A percentile compares a stretch with the other conserved stretches of the same genome.
Conservation (phyloP, 2,797 vertebrate species). For the Distichodus sexfasciatus region DNA sequence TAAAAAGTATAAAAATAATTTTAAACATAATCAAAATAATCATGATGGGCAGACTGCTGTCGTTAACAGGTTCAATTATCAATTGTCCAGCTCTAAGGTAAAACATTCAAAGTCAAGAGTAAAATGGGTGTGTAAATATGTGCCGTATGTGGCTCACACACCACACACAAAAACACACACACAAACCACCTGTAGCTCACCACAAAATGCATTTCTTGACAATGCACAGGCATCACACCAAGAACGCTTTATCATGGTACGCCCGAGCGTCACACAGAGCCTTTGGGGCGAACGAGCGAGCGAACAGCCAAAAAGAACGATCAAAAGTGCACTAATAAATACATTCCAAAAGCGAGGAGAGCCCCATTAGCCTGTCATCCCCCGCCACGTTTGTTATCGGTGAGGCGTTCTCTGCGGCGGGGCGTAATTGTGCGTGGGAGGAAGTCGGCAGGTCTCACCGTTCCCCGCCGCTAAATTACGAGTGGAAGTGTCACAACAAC, state of each 20-base stretch:
- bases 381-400: constrained; percentile 13
- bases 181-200: too few species aligned
- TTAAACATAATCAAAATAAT: too few species aligned
- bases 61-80: too few species aligned
- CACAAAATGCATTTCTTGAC: too few species aligned
- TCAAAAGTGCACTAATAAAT: constrained; percentile 21
- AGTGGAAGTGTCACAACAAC: constrained; percentile 17
- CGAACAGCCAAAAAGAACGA: not conserved
- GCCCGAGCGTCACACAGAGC: not conserved
- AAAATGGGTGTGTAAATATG: too few species aligned
- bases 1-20: too few species aligned
- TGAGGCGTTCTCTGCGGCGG: constrained; percentile 18
- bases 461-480: constrained; percentile 33
- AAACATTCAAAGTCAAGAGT: too few species aligned
- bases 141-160: too few species aligned
- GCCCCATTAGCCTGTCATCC: constrained; percentile 46
- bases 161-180: too few species aligned
- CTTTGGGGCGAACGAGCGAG: not conserved
- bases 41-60: too few species aligned
- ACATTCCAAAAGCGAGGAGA: not conserved
- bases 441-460: constrained; percentile 29
- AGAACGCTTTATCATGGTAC: constrained; percentile 24
- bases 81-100: too few species aligned
- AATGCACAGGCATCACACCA: constrained; percentile 8
- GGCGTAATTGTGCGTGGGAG: constrained; percentile 28